These are phyloP conservation scores for Brenthis ino DNA, from an alignment of 2,888 invertebrate genomes.

Conservation along the genomic window DNA sequence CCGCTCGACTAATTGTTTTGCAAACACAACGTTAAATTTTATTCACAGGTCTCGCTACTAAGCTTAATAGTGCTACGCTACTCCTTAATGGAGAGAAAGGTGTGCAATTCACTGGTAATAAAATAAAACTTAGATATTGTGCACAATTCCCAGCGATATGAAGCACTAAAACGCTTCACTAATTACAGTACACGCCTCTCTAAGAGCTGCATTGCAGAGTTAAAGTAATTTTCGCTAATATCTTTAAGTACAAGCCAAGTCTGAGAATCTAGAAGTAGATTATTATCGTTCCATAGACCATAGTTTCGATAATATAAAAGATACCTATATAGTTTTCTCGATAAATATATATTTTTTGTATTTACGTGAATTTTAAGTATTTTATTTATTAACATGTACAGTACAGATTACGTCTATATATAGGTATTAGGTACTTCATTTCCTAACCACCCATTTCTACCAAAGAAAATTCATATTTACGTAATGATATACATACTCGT, in stretches of 20 bases:
- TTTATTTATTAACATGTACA: too few species aligned
- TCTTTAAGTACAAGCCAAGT: slow-evolving; percentile 56
- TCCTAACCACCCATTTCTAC: too few species aligned
- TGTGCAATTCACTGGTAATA: slow-evolving; percentile 43
- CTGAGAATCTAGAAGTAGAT: slow-evolving; percentile 29
- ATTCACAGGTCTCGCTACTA: slow-evolving; percentile 30
- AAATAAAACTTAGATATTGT: slow-evolving; percentile 49
- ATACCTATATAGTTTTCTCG: background rate
- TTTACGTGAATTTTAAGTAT: too few species aligned
- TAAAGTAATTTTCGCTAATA: slow-evolving; percentile 66
- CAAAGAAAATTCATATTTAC: too few species aligned
- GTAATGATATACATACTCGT: too few species aligned
- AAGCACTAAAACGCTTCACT: slow-evolving; percentile 60
- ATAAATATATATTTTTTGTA: too few species aligned
- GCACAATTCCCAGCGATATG: slow-evolving; percentile 44
- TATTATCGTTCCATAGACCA: slow-evolving; percentile 28
- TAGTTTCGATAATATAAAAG: slow-evolving; percentile 25
- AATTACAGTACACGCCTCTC: slow-evolving; percentile 60
- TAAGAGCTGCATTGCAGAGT: slow-evolving; percentile 69
- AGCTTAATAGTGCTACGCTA: slow-evolving; percentile 24
- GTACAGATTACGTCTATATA: too few species aligned
- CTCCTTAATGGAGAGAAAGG: slow-evolving; percentile 33
- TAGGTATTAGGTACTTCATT: too few species aligned
- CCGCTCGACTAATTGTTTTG: slow-evolving; percentile 35
- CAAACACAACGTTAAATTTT: slow-evolving; percentile 33